Base-by-base conservation (phyloP, 92 coral and sea anemone species). In the Desmophyllum pertusum region DNA sequence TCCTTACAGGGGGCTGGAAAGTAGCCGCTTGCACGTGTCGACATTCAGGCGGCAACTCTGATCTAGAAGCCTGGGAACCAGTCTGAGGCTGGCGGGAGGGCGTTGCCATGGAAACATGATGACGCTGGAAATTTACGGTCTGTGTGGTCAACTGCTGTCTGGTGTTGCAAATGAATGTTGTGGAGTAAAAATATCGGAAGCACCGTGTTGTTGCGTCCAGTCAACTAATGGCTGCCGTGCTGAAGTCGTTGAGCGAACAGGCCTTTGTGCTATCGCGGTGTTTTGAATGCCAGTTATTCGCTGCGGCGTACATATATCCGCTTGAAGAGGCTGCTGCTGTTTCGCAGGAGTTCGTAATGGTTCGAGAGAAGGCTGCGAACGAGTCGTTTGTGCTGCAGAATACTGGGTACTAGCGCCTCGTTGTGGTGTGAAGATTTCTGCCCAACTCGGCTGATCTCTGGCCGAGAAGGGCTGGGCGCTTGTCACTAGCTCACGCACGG, bases 371-470 rank as follows among this genome's bases (percentile, higher is more conserved):
- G 68, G 6, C 40, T 48, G 65, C 18, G 77, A 23, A 69, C 51
- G 68, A 51, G 37, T 51, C 25, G 29, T 67, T 38, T 36, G 66
- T 18, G 4, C 21, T 10, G 13, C 67, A 70, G 76, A 46, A 21
- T 79, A 46, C 69, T 69, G 85, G 50, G 27, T 2, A 17, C 14
- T 38, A 18, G 77, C 19, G 46, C 4, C 33, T 41, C 61, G 62
- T 8, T 73, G 79, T 10, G 86, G 86, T 40, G 70, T 57, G 33
- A 82, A 41, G 57, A 82, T 82, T 37, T 82, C 86, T 42, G 86
- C 86, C 86, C 86, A 82, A 42, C 71, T 53, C 41, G 79, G 79
- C 79, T 71, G 86, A 10, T 71, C 59, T 21, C 45, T 55, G 61
- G 50, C 37, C 25, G 79, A 41, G 86, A 71, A 55, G n/a, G 55